A percentile compares a stretch with the other conserved stretches of the same genome.
phyloP scores from a whole-genome alignment of 92 coral and sea anemone genomes.

The Isaurus tuberculatus region DNA sequence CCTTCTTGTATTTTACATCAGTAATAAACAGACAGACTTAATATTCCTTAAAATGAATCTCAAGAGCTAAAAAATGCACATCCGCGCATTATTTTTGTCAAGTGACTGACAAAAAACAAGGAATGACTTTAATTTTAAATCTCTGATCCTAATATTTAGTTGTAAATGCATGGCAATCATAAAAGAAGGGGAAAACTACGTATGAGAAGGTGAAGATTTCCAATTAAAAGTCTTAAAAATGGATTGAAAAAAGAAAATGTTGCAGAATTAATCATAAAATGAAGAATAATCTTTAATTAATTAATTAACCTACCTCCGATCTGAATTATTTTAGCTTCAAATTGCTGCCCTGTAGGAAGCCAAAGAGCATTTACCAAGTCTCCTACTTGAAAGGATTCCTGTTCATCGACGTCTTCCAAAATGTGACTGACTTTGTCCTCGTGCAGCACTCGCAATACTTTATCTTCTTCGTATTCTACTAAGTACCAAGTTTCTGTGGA shows the following conservation, averaged over 20 bases:
- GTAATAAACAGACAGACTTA: no score
- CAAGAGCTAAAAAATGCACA: no score
- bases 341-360: neutral
- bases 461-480: conserved; percentile 18
- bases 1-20: no score
- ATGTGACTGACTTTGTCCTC: conserved; percentile 10
- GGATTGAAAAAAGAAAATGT: neutral
- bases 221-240: no score
- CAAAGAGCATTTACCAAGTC: neutral
- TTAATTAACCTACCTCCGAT: neutral
- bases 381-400: neutral
- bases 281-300: neutral
- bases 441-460: neutral
- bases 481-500: conserved; percentile 10
- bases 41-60: no score
- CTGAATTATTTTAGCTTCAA: conserved; percentile 14
- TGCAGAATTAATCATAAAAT: neutral
- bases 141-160: no score
- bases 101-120: no score
- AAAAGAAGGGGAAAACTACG: no score
- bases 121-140: no score
- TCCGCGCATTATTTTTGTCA: no score
- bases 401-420: neutral
- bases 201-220: no score
- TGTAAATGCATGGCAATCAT: no score